Percentiles rank a stretch among this genome's conserved stretches.
phyloP scores from a whole-genome alignment of 2,888 invertebrate genomes.

The Hydrotaea cyrtoneurina region DNA sequence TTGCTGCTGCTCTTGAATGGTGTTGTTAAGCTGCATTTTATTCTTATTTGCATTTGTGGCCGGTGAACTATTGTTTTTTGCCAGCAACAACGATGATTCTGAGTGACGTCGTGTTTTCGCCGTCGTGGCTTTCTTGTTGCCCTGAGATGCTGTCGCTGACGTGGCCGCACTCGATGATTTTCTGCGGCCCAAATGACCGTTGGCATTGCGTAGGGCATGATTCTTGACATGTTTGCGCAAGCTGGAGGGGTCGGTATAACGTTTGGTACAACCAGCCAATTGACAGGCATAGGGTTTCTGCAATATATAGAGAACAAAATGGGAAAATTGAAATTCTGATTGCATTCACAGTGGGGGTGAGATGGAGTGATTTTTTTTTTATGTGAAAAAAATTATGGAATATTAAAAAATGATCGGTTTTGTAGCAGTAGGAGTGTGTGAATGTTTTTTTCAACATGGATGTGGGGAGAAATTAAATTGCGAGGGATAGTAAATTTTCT shows the following conservation, averaged over 20 bases:
- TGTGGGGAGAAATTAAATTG: too few species aligned
- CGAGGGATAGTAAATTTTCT: too few species aligned
- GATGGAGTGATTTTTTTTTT: too few species aligned
- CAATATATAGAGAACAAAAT: constrained; percentile 69
- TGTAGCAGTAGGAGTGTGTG: too few species aligned
- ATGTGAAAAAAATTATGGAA: too few species aligned
- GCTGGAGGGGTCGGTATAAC: constrained; percentile 97
- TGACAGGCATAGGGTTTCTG: constrained; percentile 97
- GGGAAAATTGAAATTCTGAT: background rate
- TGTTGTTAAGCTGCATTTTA: constrained; percentile 70
- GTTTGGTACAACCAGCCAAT: constrained; percentile 91
- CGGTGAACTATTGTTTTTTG: constrained; percentile 54
- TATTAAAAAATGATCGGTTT: too few species aligned
- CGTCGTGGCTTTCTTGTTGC: constrained; percentile 57
- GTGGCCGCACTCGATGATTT: constrained; percentile 76
- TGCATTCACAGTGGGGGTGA: too few species aligned
- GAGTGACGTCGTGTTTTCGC: constrained; percentile 67
- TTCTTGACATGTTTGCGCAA: constrained; percentile 96
- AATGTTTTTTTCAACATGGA: too few species aligned
- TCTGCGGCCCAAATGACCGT: constrained; percentile 76
- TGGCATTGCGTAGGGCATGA: constrained; percentile 82
- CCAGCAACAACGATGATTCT: constrained; percentile 57
- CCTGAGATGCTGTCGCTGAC: background rate
- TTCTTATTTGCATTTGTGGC: constrained; percentile 49
- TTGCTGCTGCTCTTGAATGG: constrained; percentile 50